A percentile compares a stretch with the other conserved stretches of the same genome.
phyloP scores from a whole-genome alignment of 2,797 vertebrate genomes.

The Glyptemys insculpta region DNA sequence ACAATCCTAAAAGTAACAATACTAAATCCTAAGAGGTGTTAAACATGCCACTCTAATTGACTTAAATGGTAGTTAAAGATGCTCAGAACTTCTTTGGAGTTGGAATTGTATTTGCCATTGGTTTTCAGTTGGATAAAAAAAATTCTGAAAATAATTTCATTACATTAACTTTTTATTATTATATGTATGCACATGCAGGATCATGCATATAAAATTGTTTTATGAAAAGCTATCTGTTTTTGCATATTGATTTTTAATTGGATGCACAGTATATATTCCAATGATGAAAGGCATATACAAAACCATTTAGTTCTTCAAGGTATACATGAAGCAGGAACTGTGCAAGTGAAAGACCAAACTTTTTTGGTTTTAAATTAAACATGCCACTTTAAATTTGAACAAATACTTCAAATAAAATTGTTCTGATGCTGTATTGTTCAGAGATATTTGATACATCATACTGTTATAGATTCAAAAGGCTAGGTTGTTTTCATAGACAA shows the following conservation, averaged over 20 bases:
- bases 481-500: neutral
- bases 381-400: neutral
- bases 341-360: neutral
- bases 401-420: neutral
- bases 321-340: neutral
- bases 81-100: neutral
- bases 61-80: neutral
- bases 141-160: neutral
- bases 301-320: neutral
- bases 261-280: neutral
- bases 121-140: neutral
- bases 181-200: neutral
- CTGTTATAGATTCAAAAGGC: neutral
- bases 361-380: neutral
- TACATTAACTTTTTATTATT: neutral
- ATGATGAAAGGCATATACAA: neutral
- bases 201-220: neutral
- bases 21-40: neutral
- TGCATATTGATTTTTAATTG: neutral
- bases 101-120: neutral
- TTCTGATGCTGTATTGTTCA: neutral
- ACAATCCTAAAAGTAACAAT: neutral
- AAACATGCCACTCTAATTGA: neutral
- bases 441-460: neutral
- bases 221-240: neutral